Evolutionary conservation across 2,888 invertebrate species (phyloP), one percentile per base, ranked within the genome.

Genomic region (Noctua comes): DNA sequence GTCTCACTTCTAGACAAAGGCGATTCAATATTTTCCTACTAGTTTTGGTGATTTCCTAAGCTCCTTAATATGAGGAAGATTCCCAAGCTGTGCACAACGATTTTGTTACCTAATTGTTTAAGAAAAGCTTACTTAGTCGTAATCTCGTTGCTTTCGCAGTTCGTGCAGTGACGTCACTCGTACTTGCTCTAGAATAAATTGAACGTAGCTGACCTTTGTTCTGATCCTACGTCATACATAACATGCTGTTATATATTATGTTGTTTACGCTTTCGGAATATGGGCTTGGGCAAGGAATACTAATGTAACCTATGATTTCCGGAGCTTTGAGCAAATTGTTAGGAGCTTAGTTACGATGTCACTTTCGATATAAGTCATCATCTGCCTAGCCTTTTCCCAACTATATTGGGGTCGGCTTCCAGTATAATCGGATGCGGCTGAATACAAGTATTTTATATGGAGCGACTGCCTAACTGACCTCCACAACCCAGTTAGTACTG

Each of bases 101-200:
- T 48, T 11, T 10, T 3, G 11, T 24, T 6, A 8, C 11, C 48
- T 48, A 18, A 1, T 48, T 27, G n/a, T 64, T 64, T 73, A 8
- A 21, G 36, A 43, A 5, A 3, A 59, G 59, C 46, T 36, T 59
- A 46, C 46, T 70, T 43, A 31, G 31, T 27, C 31, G 18, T 31
- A 31, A 62, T 7, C 1, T 18, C 18, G 27, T 46, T 31, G 16
- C 6, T 62, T 31, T 65, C 13, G 0, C 10, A 31, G 48, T 31
- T n/a, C 27, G 13, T 68, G 36, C 54, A 59, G 24, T 68, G 46
- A 68, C 18, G 46, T 77, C 54, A 76, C 46, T 77, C 31, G 46
- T 57, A 66, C 65, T 54, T 24, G 57, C 27, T 40, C 40, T 51
- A 40, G 40, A 51, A 68, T 62, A 68, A 31, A 62, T 68, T 76